Evolutionary conservation across 2,888 invertebrate species (phyloP).

Genomic region (Tachina fera): DNA sequence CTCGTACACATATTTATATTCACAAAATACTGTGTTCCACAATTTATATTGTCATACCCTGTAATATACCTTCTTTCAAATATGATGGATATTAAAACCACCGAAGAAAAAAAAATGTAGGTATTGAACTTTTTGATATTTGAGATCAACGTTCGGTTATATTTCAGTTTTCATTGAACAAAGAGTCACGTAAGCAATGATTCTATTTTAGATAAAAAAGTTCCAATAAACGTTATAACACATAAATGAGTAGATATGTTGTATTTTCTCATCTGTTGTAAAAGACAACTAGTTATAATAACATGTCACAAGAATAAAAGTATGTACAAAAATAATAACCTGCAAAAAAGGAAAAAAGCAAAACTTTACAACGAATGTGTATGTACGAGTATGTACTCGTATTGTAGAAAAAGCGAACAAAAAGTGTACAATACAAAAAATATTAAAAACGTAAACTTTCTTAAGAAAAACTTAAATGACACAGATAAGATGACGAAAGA

Average conservation of each 20-base stretch:
- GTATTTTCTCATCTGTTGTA: conserved; percentile 45
- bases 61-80: neutral
- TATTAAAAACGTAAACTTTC: conserved; percentile 28
- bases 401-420: conserved; percentile 7
- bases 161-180: conserved; percentile 67
- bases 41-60: neutral
- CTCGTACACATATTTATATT: too few relatives aligned
- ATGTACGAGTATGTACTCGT: too few relatives aligned
- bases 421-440: conserved; percentile 3
- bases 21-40: neutral
- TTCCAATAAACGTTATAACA: conserved; percentile 40
- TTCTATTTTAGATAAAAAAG: conserved; percentile 69
- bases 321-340: conserved; percentile 50
- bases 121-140: conserved; percentile 44
- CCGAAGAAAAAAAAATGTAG: conserved; percentile 23
- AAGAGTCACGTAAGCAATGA: conserved; percentile 71
- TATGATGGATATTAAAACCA: conserved; percentile 21
- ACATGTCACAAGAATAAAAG: conserved; percentile 68
- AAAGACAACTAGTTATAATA: conserved; percentile 71
- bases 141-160: conserved; percentile 50
- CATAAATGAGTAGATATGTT: conserved; percentile 1
- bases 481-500: conserved; percentile 51
- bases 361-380: conserved; percentile 32
- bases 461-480: conserved; percentile 20
- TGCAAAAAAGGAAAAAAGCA: conserved; percentile 22